Base-by-base conservation (phyloP, 2,888 invertebrate species). In the Aphelenchoides bicaudatus region DNA sequence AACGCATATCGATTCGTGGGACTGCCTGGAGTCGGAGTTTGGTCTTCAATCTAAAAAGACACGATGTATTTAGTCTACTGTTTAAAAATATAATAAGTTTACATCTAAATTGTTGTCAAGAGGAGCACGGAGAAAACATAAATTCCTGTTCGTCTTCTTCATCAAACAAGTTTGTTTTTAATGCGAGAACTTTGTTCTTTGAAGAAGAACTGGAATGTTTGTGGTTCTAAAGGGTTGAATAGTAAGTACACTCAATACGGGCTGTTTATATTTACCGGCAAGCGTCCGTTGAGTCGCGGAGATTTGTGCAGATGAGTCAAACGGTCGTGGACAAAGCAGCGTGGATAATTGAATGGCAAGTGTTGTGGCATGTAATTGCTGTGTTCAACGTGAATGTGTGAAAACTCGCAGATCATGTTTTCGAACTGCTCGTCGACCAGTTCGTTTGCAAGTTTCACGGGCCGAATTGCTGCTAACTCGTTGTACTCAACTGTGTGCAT, bases 331-430 rank as follows among this genome's bases (percentile, higher is more conserved):
- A 43, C 6, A n/a, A 43, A 43, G 23, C 43, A 43, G 6, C n/a
- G 6, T 25, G 43, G 43, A 19, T 25, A 8, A 10, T 25, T 25
- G 43, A 21, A 43, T 25, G 25, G 8, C 8, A 43, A n/a, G 10
- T 43, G 21, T 21, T 19, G 21, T 25, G 25, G 13, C 13, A 34
- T 23, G 2, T 2, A 13, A 8, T 37, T 37, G 25, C 39, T 51
- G 39, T 51, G 52, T 10, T 51, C 52, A 1, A 51, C 37, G 39
- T 51, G 52, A 1, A 51, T 19, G n/a, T 16, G 31, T 8, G 34
- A 34, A 28, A 51, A 51, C 52, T 51, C 37, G 52, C 52, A 51
- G 31, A 51, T 34, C 31, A 51, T 16, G 8, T 52, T 30, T n/a
- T 51, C 52, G n/a, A 51, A 16, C 13, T 30, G 3, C 1, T 34